Evolutionary conservation across 2,888 invertebrate species (phyloP).

Genomic region (Criorhina ranunculi): DNA sequence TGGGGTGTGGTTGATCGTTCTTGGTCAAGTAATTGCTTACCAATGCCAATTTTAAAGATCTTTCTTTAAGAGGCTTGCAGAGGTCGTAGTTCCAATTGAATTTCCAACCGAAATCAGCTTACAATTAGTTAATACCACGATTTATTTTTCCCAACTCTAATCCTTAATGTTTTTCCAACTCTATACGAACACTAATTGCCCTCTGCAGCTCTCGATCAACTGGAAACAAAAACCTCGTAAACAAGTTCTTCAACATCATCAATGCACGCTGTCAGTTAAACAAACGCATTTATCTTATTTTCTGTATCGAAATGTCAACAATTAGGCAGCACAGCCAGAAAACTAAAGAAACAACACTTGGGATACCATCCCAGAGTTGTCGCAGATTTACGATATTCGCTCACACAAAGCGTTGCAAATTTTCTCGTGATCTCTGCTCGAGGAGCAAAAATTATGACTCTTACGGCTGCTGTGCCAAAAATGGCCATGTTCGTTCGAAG

Average conservation of each 20-base stretch:
- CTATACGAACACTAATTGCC: constrained; percentile 55
- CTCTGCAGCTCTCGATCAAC: constrained; percentile 11
- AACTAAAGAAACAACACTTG: constrained; percentile 42
- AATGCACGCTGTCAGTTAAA: constrained; percentile 50
- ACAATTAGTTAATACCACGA: constrained; percentile 36
- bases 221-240: constrained; percentile 39
- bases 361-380: constrained; percentile 39
- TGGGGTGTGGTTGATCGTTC: too few relatives aligned
- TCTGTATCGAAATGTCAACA: constrained; percentile 69
- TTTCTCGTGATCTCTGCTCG: constrained; percentile 16
- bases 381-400: background rate
- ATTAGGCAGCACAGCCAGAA: constrained; percentile 62
- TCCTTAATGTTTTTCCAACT: constrained; percentile 21
- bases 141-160: constrained; percentile 16
- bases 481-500: constrained; percentile 42
- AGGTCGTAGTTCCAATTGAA: background rate
- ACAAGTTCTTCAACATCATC: constrained; percentile 66
- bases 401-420: constrained; percentile 19
- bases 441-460: constrained; percentile 36
- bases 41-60: background rate
- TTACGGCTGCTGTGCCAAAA: constrained; percentile 36
- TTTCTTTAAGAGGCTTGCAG: background rate
- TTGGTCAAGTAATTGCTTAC: too few relatives aligned
- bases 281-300: constrained; percentile 71
- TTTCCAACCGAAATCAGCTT: background rate